phyloP scores from a whole-genome alignment of 2,113 vertebrate species.

The Petrocephalus microphthalmus region DNA sequence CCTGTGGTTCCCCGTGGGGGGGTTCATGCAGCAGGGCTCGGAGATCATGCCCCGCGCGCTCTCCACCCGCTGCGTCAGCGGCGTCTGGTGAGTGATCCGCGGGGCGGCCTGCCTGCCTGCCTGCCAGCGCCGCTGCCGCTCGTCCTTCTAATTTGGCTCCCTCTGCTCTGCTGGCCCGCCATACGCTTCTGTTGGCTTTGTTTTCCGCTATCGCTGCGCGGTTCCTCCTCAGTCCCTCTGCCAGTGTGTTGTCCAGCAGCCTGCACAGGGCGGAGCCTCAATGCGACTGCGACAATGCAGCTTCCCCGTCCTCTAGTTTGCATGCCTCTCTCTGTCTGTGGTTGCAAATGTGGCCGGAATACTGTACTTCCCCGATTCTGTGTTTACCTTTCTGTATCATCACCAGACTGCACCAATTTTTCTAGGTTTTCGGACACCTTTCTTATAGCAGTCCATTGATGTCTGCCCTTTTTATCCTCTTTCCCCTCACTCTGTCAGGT shows the following conservation, averaged over 20 bases:
- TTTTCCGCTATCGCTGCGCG: background rate
- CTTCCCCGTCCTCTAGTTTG: background rate
- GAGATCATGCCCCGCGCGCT: conserved; percentile 87
- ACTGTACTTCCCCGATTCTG: background rate
- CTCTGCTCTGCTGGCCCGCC: background rate
- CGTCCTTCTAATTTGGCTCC: background rate
- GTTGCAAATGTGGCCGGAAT: background rate
- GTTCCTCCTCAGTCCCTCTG: background rate
- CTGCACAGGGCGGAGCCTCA: background rate
- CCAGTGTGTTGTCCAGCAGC: background rate
- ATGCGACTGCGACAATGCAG: background rate
- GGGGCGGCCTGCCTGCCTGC: background rate
- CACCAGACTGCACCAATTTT: background rate
- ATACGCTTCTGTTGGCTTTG: background rate
- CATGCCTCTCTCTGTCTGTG: background rate
- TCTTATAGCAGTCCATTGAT: background rate
- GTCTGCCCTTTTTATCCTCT: background rate
- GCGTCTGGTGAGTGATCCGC: conserved; percentile 74
- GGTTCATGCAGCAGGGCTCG: conserved; percentile 92
- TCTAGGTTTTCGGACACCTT: background rate
- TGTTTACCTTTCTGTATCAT: background rate
- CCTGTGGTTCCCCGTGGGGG: conserved; percentile 87
- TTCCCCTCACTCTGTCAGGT: conserved; percentile 57
- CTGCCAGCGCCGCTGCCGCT: background rate
- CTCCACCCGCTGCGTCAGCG: conserved; percentile 85